Evolutionary conservation across 2,888 invertebrate species (phyloP).

Genomic region (Ochropleura plecta): DNA sequence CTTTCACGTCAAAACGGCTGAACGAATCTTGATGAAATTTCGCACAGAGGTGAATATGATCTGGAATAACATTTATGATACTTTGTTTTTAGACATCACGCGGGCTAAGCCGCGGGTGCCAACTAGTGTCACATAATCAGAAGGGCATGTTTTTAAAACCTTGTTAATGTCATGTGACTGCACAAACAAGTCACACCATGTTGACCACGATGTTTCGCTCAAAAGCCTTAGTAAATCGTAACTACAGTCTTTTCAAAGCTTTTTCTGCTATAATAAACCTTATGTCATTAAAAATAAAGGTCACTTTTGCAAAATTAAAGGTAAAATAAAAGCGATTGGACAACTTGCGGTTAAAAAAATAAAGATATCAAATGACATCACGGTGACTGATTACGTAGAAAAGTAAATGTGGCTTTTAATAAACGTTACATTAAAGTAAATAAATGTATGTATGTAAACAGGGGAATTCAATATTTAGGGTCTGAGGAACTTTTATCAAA

Average conservation of each 20-base stretch:
- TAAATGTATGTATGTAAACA: slow-evolving; percentile 27
- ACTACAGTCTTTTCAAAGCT: background rate
- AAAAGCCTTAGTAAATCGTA: slow-evolving; percentile 16
- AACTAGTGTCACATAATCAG: background rate
- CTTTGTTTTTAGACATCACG: no score
- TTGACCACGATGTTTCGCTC: slow-evolving; percentile 11
- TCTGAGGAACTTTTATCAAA: slow-evolving; percentile 14
- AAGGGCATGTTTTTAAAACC: slow-evolving; percentile 6
- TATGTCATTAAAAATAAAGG: background rate
- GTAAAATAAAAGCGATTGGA: background rate
- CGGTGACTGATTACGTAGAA: slow-evolving; percentile 34
- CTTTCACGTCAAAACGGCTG: no score
- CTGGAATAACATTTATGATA: no score
- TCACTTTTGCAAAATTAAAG: background rate
- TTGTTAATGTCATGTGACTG: slow-evolving; percentile 13
- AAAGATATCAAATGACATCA: slow-evolving; percentile 20
- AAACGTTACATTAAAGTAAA: slow-evolving; percentile 3
- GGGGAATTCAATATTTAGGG: slow-evolving; percentile 16
- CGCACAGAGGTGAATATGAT: no score
- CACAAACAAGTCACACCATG: slow-evolving; percentile 43
- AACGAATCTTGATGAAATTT: no score
- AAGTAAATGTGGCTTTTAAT: slow-evolving; percentile 1
- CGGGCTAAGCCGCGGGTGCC: no score
- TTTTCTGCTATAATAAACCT: background rate
- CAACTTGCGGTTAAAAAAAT: slow-evolving; percentile 9